These are phyloP conservation scores for Notocelia uddmanniana DNA, from an alignment of 2,888 invertebrate species.

Conservation along the genomic window DNA sequence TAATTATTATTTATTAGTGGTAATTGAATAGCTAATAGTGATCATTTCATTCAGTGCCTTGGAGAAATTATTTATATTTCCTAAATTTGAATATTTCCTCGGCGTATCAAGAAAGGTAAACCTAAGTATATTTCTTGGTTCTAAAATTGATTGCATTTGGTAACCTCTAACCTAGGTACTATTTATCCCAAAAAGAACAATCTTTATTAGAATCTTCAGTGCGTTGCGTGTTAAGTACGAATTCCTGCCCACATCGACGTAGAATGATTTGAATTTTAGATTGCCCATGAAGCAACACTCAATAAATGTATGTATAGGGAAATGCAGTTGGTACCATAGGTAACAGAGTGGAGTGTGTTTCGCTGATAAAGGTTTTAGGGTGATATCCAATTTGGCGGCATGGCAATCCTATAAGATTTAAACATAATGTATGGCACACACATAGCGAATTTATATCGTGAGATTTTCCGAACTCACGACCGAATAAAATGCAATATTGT, in stretches of 20 bases:
- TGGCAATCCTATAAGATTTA: slow-evolving; percentile 52
- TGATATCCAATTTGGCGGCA: slow-evolving; percentile 67
- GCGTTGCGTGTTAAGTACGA: background rate
- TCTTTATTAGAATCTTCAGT: background rate
- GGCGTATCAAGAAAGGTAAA: no score
- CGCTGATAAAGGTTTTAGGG: slow-evolving; percentile 73
- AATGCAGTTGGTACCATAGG: slow-evolving; percentile 46
- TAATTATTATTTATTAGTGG: no score
- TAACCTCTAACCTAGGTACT: no score
- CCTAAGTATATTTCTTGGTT: no score
- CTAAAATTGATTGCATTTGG: no score
- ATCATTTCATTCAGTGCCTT: no score
- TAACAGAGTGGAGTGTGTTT: slow-evolving; percentile 64
- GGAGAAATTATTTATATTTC: no score
- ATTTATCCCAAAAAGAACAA: no score
- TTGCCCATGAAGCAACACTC: slow-evolving; percentile 55
- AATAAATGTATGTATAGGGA: slow-evolving; percentile 74
- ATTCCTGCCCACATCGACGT: slow-evolving; percentile 49
- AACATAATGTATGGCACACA: background rate
- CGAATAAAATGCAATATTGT: no score
- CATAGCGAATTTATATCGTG: background rate
- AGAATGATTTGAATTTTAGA: slow-evolving; percentile 54
- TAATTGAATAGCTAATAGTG: no score
- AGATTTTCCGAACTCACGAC: background rate
- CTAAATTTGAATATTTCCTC: no score